Conservation (phyloP, 2,797 vertebrate species). For the Pseudochromis fuscus region DNA sequence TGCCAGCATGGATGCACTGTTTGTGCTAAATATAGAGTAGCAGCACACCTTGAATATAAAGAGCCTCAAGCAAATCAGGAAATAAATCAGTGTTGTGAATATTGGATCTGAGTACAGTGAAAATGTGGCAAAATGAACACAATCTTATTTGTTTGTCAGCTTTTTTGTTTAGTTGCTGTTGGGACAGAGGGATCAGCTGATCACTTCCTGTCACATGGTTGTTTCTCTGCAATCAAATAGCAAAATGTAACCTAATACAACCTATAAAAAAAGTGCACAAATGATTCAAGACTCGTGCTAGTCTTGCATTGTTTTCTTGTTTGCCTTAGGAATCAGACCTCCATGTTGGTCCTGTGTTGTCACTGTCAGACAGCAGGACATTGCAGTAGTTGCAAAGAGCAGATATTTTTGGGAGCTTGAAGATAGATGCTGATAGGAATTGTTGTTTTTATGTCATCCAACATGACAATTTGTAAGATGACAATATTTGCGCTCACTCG, state of each 20-base stretch:
- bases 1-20: neutral
- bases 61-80: neutral
- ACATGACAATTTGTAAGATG: neutral
- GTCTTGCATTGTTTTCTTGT: neutral
- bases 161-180: neutral
- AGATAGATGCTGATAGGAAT: neutral
- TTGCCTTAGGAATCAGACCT: neutral
- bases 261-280: too few species aligned
- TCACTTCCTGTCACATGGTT: neutral
- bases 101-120: neutral
- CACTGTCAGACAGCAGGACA: neutral
- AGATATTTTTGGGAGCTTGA: neutral
- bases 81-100: neutral
- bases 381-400: neutral
- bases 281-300: too few species aligned
- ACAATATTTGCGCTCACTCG: neutral
- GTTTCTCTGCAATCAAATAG: neutral
- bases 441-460: neutral
- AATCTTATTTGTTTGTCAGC: neutral
- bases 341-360: neutral
- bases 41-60: neutral
- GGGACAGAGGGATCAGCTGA: neutral
- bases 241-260: neutral
- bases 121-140: neutral
- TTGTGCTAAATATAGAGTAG: constrained; percentile 5